A percentile compares a stretch with the other conserved stretches of the same genome.
Evolutionary conservation across 2,797 vertebrate genomes (phyloP).

Genomic region (Epinephelus malabaricus): DNA sequence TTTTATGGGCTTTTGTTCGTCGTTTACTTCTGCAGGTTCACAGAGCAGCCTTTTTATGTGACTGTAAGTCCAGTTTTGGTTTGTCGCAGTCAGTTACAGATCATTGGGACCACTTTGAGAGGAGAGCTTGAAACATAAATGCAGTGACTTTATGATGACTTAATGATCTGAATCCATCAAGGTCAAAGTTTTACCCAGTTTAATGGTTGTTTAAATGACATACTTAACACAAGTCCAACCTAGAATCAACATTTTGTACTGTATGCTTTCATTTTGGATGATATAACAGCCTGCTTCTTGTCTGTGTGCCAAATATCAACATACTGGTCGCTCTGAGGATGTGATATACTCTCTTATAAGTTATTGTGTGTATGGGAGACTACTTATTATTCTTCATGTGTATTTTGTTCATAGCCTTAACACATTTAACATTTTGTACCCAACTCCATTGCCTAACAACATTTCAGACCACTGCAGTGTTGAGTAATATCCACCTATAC

Average conservation of each 20-base stretch:
- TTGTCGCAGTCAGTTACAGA: constrained; percentile 15
- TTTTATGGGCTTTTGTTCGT: constrained; percentile 3
- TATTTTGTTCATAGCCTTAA: constrained; percentile 33
- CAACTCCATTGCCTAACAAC: constrained; percentile 18
- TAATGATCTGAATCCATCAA: constrained; percentile 15
- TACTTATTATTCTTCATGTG: constrained; percentile 11
- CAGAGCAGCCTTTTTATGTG: constrained; percentile 12
- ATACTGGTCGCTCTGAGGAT: constrained; percentile 20
- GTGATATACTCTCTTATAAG: constrained; percentile 62
- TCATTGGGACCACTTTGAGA: constrained; percentile 66
- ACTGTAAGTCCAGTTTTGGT: constrained; percentile 2
- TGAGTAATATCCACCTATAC: constrained; percentile 17
- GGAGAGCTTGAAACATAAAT: constrained; percentile 44
- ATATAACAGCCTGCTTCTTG: constrained; percentile 4
- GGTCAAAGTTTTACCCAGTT: neutral
- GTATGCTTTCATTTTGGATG: constrained; percentile 12
- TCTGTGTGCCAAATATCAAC: constrained; percentile 50
- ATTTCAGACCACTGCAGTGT: constrained; percentile 49
- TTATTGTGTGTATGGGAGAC: constrained; percentile 67
- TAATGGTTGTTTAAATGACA: constrained; percentile 29
- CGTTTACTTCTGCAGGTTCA: constrained; percentile 9
- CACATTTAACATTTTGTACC: constrained; percentile 28
- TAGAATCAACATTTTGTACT: constrained; percentile 15
- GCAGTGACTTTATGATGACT: constrained; percentile 36
- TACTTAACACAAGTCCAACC: constrained; percentile 15